Conservation (phyloP, 2,797 vertebrate genomes). For the Phataginus tetradactyla region DNA sequence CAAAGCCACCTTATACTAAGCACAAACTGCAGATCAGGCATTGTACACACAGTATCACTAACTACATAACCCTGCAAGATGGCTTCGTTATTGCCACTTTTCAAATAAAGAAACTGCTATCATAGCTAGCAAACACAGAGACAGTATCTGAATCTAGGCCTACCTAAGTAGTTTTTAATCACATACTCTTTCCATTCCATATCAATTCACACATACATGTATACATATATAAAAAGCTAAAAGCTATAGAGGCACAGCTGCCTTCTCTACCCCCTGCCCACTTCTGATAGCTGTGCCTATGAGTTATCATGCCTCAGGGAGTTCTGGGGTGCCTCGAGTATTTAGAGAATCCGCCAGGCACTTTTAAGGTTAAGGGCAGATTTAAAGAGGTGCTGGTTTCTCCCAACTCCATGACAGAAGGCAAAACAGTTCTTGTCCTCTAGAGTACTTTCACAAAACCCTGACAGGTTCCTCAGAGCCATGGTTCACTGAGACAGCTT, state of each 20-base stretch:
- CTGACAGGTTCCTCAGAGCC: slow-evolving; percentile 38
- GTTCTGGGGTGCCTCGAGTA: neutral
- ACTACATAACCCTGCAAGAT: neutral
- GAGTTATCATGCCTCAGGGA: neutral
- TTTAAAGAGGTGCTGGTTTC: slow-evolving; percentile 1
- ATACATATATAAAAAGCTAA: neutral
- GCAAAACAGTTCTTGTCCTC: neutral
- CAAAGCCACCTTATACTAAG: neutral
- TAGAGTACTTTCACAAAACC: neutral
- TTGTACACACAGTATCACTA: neutral
- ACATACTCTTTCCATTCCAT: neutral
- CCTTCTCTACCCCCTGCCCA: neutral
- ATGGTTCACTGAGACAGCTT: neutral
- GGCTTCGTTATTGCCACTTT: neutral
- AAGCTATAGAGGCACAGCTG: neutral
- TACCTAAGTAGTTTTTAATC: neutral
- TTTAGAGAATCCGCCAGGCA: neutral
- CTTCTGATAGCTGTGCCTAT: neutral
- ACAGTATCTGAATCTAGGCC: neutral
- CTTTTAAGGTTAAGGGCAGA: neutral
- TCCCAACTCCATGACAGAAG: neutral
- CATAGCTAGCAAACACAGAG: neutral
- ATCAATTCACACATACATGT: neutral
- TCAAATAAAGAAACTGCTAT: neutral
- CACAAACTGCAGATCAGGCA: neutral